phyloP scores from a whole-genome alignment of 2,888 invertebrate species.

The Polydrusus pterygomalis region DNA sequence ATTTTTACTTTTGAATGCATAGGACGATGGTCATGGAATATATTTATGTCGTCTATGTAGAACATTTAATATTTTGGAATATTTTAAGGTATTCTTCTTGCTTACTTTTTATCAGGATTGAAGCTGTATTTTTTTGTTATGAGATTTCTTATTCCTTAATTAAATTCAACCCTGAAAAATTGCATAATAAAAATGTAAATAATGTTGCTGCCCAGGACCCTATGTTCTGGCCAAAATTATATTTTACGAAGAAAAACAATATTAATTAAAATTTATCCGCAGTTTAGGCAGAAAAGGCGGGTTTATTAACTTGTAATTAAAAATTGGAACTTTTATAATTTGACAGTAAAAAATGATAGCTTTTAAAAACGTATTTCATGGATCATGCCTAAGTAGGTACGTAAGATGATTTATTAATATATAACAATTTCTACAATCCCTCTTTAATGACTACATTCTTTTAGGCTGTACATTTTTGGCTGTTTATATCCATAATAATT shows the following conservation, averaged over 20 bases:
- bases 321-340: conserved; percentile 30
- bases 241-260: conserved; percentile 33
- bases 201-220: conserved; percentile 17
- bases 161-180: conserved; percentile 20
- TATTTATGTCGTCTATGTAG: too few species aligned
- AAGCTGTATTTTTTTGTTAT: neutral
- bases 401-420: conserved; percentile 15
- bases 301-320: conserved; percentile 31
- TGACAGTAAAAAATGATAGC: conserved; percentile 26
- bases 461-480: neutral
- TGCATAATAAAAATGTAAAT: conserved; percentile 28
- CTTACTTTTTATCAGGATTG: neutral
- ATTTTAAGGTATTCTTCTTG: too few species aligned
- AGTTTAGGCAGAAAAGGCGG: conserved; percentile 15
- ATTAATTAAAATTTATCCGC: conserved; percentile 35
- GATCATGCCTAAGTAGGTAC: conserved; percentile 13
- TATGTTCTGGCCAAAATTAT: conserved; percentile 22
- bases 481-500: neutral
- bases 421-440: neutral
- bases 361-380: conserved; percentile 10
- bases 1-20: too few species aligned
- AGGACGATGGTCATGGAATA: too few species aligned
- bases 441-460: neutral
- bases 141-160: neutral
- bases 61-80: too few species aligned